phyloP scores from a whole-genome alignment of 2,113 vertebrate genomes.

The Cnemophilus loriae region DNA sequence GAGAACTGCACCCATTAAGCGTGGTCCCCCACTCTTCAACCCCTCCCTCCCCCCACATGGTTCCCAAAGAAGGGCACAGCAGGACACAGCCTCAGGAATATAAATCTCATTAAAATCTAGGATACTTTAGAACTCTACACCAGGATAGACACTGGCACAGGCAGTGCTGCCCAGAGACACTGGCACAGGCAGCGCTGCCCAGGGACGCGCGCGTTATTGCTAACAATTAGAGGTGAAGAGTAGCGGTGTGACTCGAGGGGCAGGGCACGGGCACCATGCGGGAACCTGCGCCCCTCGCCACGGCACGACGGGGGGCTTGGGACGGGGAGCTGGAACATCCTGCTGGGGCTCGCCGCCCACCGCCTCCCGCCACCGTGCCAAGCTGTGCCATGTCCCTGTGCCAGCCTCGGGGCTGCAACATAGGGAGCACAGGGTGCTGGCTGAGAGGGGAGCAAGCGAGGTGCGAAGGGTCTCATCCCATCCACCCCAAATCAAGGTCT shows the following conservation, averaged over 20 bases:
- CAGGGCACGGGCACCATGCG: conserved; percentile 61
- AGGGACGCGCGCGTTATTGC: conserved; percentile 53
- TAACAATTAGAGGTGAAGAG: conserved; percentile 58
- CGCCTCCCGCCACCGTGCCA: background rate
- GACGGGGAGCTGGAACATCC: conserved; percentile 51
- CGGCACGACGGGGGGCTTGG: background rate
- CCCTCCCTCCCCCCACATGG: background rate
- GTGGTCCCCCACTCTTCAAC: background rate
- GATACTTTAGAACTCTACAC: conserved; percentile 75
- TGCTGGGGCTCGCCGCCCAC: background rate
- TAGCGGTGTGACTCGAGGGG: background rate
- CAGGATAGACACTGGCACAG: conserved; percentile 53
- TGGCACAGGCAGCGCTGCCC: conserved; percentile 49
- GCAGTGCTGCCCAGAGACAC: conserved; percentile 40
- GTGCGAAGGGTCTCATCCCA: background rate
- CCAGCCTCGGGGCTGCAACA: background rate
- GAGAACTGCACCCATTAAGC: background rate
- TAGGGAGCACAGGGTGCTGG: background rate
- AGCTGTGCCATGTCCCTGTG: background rate
- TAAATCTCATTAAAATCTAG: conserved; percentile 82
- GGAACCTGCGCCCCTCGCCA: conserved; percentile 27
- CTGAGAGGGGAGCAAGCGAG: background rate
- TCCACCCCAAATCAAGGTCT: background rate
- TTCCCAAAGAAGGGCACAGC: conserved; percentile 54
- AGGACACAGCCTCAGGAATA: conserved; percentile 69